Percentiles rank a stretch among this genome's conserved stretches.
These are phyloP conservation scores for Brachionus sp. DNA, from an alignment of 1,140 invertebrate genomes.

Conservation along the genomic window DNA sequence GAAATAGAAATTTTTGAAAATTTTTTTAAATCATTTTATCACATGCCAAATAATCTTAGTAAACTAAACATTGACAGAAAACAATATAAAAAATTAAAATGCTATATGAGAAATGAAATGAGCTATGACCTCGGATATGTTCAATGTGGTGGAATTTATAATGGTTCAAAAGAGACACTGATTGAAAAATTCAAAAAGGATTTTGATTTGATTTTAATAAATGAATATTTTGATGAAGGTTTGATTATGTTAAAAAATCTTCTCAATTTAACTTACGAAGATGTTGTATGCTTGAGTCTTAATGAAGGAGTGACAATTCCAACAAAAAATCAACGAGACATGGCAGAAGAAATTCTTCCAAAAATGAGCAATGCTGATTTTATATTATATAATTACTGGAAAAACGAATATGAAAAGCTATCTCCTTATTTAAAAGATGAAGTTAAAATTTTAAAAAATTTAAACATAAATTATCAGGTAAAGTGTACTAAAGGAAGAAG, in stretches of 20 bases:
- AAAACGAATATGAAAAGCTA: neutral
- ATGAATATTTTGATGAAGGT: neutral
- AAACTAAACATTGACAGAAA: too few relatives aligned
- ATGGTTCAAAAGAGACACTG: neutral
- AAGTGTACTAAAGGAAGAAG: neutral
- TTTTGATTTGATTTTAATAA: neutral
- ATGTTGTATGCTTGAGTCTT: neutral
- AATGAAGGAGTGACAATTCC: neutral
- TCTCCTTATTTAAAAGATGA: neutral
- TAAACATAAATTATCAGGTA: neutral
- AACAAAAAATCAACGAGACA: neutral
- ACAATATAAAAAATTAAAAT: too few relatives aligned
- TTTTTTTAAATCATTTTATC: neutral
- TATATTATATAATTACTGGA: neutral
- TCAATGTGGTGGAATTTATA: neutral
- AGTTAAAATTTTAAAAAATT: neutral
- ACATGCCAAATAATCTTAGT: neutral
- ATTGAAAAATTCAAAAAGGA: neutral
- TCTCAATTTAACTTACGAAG: neutral
- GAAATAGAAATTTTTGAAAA: neutral
- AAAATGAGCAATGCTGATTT: neutral
- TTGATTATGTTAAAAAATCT: neutral
- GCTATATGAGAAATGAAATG: neutral
- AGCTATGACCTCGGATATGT: neutral
- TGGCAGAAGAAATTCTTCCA: neutral